Base-by-base conservation (phyloP, 1,140 invertebrate species). In the Babylonia areolata region DNA sequence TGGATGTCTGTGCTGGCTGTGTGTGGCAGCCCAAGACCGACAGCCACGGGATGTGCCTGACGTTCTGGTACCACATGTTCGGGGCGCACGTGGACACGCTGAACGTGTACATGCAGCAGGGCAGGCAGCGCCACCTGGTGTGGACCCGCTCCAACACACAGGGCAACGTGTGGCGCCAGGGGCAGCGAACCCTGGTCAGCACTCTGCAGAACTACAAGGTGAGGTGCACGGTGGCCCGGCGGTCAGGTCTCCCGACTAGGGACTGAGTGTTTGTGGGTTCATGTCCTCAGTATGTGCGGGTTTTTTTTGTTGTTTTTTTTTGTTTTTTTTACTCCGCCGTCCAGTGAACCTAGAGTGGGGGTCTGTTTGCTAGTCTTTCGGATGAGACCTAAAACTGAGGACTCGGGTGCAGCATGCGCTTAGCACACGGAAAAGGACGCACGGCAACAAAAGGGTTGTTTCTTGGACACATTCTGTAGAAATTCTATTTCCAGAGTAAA, bases 1-100 rank as follows among this genome's bases (percentile, higher is more conserved):
- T n/a, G n/a, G n/a, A n/a, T n/a, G 46, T 2, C 46, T 51, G 46
- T 46, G 5, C 5, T 46, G 46, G 46, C 17, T 51, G 9, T 51
- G 0, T 51, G 0, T 54, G n/a, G 2, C 75, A 78, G 84, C 46
- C 75, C 9, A 37, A 69, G 23, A 86, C 85, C 39, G 64, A 42
- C 40, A 23, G 81, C 42, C 69, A 46, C 3, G 87, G 42, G 33
- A 87, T 89, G 42, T 94, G 93, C 87, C 87, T 94, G 17, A 86
- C 86, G 6, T 97, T 97, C 92, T 97, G 95, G 95, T 96, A 95
- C 90, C 97, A 97, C 90, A 97, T 97, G 97, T 97, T 95, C 91
- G 97, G 97, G 39, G 85, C 89, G 31, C 89, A 92, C 87, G 88
- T 94, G 42, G 91, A 90, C 69, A 90, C 90, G 28, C 91, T 94